A percentile compares a stretch with the other conserved stretches of the same genome.
Conservation (phyloP, 2,797 vertebrate genomes). For the Sphaeramia orbicularis region DNA sequence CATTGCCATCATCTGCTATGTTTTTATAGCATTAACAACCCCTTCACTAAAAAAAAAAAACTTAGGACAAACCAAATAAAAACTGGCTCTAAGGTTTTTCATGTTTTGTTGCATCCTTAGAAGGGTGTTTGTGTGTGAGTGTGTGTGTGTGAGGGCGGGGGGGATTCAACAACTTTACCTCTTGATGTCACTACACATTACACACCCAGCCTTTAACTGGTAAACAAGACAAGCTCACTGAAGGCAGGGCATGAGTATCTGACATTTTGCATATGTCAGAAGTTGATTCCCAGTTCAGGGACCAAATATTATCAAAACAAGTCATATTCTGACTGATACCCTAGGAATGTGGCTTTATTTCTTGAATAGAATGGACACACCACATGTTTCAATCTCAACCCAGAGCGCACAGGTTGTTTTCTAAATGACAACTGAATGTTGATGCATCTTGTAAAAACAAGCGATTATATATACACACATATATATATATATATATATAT, state of each 20-base stretch:
- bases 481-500: background rate
- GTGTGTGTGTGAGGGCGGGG: no score
- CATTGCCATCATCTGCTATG: no score
- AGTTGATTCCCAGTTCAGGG: slow-evolving; percentile 3
- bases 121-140: no score
- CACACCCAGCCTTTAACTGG: slow-evolving; percentile 3
- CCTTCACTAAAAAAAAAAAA: no score
- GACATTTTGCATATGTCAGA: background rate
- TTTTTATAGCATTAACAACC: no score
- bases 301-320: background rate
- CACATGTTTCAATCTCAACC: background rate
- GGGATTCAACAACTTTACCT: no score
- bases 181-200: background rate
- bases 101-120: no score
- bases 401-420: background rate
- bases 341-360: background rate
- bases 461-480: no score
- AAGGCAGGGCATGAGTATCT: background rate
- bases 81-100: no score
- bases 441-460: background rate
- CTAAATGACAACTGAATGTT: background rate
- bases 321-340: slow-evolving; percentile 2
- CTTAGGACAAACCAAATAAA: no score
- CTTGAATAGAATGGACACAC: background rate
- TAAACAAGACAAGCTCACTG: background rate